Conservation (phyloP, 2,888 invertebrate genomes). For the Cerastoderma edule region DNA sequence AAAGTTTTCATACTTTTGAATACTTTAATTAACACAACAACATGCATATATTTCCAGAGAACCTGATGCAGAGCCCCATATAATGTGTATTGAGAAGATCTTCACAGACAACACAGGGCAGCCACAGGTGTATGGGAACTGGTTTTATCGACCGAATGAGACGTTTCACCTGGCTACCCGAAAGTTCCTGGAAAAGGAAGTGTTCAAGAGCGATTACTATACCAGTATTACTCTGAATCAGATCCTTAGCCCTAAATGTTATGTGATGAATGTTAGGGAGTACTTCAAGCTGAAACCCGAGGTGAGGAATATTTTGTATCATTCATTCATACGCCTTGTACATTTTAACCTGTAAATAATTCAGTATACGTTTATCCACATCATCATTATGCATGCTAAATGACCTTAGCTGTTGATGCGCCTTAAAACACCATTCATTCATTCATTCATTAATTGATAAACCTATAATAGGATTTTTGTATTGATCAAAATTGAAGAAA, state of each 20-base stretch:
- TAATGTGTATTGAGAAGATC: slow-evolving; percentile 94
- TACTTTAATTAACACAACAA: no score
- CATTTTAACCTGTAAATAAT: no score
- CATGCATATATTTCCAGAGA: slow-evolving; percentile 67
- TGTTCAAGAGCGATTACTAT: slow-evolving; percentile 96
- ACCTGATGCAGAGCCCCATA: slow-evolving; percentile 85
- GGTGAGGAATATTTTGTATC: no score
- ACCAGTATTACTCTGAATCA: slow-evolving; percentile 93
- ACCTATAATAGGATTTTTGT: no score
- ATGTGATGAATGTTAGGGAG: slow-evolving; percentile 96
- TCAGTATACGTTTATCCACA: no score
- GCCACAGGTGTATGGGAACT: slow-evolving; percentile 93
- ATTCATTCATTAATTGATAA: no score
- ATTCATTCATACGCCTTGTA: no score
- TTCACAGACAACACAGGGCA: slow-evolving; percentile 92
- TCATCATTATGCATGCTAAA: no score
- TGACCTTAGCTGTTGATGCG: no score
- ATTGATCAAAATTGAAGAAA: no score
- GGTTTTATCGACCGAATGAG: slow-evolving; percentile 96
- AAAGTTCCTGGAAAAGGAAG: slow-evolving; percentile 97
- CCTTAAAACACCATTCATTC: no score
- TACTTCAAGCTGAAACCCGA: slow-evolving; percentile 95
- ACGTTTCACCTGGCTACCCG: slow-evolving; percentile 97
- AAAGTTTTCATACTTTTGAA: no score
- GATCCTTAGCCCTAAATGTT: slow-evolving; percentile 92